A percentile compares a stretch with the other conserved stretches of the same genome.
Conservation (phyloP, 2,797 vertebrate species). For the Tokudaia tokunoshimensis region DNA sequence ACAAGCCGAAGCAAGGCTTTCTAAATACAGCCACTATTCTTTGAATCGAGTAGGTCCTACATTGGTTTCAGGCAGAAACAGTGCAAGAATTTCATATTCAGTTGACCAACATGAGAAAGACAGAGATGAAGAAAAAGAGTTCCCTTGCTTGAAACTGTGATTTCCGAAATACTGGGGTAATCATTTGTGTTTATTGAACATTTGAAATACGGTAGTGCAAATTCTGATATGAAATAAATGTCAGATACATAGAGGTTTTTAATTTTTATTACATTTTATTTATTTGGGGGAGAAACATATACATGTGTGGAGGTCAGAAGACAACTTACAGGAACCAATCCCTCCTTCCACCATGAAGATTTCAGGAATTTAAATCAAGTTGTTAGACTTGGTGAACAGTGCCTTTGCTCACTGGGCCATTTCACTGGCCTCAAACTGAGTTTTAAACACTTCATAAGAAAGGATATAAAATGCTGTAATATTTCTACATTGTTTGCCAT, state of each 20-base stretch:
- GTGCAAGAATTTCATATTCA: background rate
- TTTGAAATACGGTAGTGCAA: conserved; percentile 8
- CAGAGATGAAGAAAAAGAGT: background rate
- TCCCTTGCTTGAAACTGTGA: conserved; percentile 8
- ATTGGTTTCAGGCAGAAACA: conserved; percentile 9
- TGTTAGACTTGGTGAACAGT: background rate
- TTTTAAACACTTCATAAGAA: conserved; percentile 25
- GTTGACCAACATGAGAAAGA: conserved; percentile 29
- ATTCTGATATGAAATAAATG: conserved; percentile 8
- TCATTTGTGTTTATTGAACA: background rate
- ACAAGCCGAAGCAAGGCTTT: conserved; percentile 53
- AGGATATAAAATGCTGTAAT: background rate
- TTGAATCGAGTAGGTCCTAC: conserved; percentile 58
- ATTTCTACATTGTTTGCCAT: conserved; percentile 10
- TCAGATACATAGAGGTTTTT: background rate
- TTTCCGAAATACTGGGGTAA: background rate
- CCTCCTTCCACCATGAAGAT: background rate
- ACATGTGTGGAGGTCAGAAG: background rate
- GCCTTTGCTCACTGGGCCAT: background rate
- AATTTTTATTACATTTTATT: background rate
- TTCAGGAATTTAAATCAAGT: background rate
- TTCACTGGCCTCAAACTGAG: background rate
- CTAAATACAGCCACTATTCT: conserved; percentile 51
- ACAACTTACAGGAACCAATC: background rate
- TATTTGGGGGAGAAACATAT: background rate